Percentiles rank a stretch among this genome's conserved stretches.
Conservation (phyloP, 1,140 invertebrate genomes). For the Acarapis woodi region DNA sequence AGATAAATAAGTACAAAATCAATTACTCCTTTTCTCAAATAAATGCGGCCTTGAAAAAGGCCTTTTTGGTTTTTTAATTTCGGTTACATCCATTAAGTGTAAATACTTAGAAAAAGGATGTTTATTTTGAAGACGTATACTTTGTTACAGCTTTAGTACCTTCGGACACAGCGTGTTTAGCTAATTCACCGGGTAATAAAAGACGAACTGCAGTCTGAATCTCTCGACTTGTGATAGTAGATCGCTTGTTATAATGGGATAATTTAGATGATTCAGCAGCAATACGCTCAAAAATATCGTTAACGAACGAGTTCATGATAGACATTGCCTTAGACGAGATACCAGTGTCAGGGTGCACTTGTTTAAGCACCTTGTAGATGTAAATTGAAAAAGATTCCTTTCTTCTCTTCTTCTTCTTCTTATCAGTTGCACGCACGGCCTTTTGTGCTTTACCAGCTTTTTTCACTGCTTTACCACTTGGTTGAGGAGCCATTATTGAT, state of each 20-base stretch:
- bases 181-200: conserved; percentile 28
- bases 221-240: conserved; percentile 26
- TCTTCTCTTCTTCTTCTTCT: conserved; percentile 18
- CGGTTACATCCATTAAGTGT: too few species aligned
- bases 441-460: conserved; percentile 22
- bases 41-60: too few species aligned
- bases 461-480: conserved; percentile 20
- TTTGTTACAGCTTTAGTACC: conserved; percentile 28
- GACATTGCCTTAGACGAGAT: conserved; percentile 24
- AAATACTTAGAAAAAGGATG: too few species aligned
- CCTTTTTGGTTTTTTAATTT: too few species aligned
- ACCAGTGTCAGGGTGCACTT: conserved; percentile 22
- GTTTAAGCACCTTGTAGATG: conserved; percentile 18
- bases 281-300: conserved; percentile 23
- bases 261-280: conserved; percentile 33
- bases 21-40: too few species aligned
- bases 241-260: conserved; percentile 36
- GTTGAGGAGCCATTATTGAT: conserved; percentile 18
- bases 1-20: too few species aligned
- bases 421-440: conserved; percentile 17
- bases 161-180: conserved; percentile 28
- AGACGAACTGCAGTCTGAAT: conserved; percentile 30
- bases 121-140: conserved; percentile 25
- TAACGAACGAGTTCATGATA: conserved; percentile 24
- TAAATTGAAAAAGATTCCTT: conserved; percentile 27